phyloP scores from a whole-genome alignment of 2,113 vertebrate species.

The Rhinolophus ferrumequinum region DNA sequence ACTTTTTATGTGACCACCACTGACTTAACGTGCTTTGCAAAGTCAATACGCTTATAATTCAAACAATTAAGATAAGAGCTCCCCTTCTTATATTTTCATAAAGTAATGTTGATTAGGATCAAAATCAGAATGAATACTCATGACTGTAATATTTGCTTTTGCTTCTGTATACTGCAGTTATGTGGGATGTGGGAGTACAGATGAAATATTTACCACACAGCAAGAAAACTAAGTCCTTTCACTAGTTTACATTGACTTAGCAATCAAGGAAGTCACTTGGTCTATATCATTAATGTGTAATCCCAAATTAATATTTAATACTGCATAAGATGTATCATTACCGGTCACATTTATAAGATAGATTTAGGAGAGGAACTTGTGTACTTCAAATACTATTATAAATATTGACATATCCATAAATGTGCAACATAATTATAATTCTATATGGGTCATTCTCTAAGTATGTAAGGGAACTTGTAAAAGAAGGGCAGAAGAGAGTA shows the following conservation, averaged over 20 bases:
- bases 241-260: background rate
- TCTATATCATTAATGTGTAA: conserved; percentile 43
- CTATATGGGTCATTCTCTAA: background rate
- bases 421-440: conserved; percentile 41
- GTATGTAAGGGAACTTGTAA: background rate
- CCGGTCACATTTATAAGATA: background rate
- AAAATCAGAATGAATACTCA: background rate
- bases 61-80: background rate
- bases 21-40: background rate
- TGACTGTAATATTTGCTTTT: background rate
- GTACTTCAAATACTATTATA: conserved; percentile 46
- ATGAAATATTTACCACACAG: background rate
- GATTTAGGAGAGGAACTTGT: background rate
- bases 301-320: conserved; percentile 60
- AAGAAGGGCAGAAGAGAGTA: background rate
- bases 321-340: conserved; percentile 12
- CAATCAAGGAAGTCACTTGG: conserved; percentile 37
- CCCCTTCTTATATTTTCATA: background rate
- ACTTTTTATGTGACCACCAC: background rate
- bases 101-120: background rate
- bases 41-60: background rate
- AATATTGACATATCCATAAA: background rate
- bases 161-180: background rate
- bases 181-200: background rate
- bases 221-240: background rate